Base-by-base conservation (phyloP, 2,797 vertebrate species). In the Erpetoichthys calabaricus region DNA sequence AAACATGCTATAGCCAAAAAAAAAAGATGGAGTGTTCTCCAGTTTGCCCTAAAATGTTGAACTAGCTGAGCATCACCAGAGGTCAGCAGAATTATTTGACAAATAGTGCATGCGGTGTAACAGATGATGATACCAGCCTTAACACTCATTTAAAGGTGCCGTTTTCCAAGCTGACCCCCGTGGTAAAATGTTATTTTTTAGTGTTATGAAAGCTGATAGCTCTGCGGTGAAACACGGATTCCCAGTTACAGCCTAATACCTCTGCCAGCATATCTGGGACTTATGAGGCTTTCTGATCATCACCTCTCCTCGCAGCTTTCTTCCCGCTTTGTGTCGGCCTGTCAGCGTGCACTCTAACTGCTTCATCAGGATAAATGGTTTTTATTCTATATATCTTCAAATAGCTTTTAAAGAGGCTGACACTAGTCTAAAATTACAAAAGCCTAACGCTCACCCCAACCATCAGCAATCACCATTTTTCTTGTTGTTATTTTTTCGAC, bases 31-130 rank as follows among this genome's bases (percentile, higher is more conserved):
- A 75, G 76, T 78, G 66, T 76, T 67, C 77, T 79, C 78, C 80
- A 81, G 84, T 81, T 84, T 80, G 79, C 81, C 82, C 78, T 82
- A 81, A 82, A 78, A 81, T 87, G 83, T 85, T 56, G 67, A 78
- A 84, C 81, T 80, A 80, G 75, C 72, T 53, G 69, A 76, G 82
- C 83, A 79, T 84, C 75, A 77, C 75, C 58, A 77, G 80, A 81
- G 86, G 86, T 89, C 89, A 84, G 63, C 69, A 62, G 68, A 78
- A 83, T 84, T 83, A 89, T 85, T 89, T 86, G 83, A 90, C 86
- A 84, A 80, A 81, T 75, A 80, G 81, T 80, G 84, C 78, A 83
- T 80, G 74, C 74, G 53, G 67, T 74, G 66, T 73, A 76, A 79
- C 86, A 87, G 88, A 81, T 76, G 78, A 82, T 89, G 84, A 88